These are phyloP conservation scores for Podocnemis expansa DNA, from an alignment of 2,113 vertebrate genomes.

Conservation along the genomic window DNA sequence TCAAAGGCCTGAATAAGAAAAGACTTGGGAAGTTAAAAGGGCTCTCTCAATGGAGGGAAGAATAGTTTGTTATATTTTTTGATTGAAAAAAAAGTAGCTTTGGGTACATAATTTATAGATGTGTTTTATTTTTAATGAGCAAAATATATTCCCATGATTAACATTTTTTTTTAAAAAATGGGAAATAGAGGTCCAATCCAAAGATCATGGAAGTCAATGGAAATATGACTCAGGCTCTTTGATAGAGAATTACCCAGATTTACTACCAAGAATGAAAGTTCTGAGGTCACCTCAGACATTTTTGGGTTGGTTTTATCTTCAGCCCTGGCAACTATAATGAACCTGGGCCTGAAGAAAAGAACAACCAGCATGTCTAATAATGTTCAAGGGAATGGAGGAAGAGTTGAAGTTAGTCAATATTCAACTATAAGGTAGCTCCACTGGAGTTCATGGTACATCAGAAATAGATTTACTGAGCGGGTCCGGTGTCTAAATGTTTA, in stretches of 20 bases:
- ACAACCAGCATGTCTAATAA: background rate
- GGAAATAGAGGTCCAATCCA: constrained; percentile 12
- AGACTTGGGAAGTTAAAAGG: constrained; percentile 58
- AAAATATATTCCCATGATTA: constrained; percentile 28
- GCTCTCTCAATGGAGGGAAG: constrained; percentile 38
- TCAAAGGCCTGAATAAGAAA: constrained; percentile 63
- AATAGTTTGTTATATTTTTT: constrained; percentile 47
- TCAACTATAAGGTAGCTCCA: background rate
- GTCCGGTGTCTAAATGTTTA: constrained; percentile 4
- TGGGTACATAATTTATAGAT: constrained; percentile 36
- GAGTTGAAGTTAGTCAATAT: background rate
- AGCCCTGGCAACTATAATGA: background rate
- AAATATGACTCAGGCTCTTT: constrained; percentile 36
- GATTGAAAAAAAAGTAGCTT: constrained; percentile 51
- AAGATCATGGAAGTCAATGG: constrained; percentile 24
- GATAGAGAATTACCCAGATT: background rate
- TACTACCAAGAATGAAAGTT: background rate
- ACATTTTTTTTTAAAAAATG: too few relatives aligned
- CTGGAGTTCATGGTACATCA: background rate
- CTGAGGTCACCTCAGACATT: constrained; percentile 16
- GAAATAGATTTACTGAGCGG: constrained; percentile 39
- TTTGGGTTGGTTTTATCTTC: background rate
- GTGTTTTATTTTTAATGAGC: constrained; percentile 31
- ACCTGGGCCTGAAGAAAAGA: background rate
- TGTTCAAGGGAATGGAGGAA: background rate